These are phyloP conservation scores for Helleia helle DNA, from an alignment of 2,888 invertebrate species.

Conservation along the genomic window DNA sequence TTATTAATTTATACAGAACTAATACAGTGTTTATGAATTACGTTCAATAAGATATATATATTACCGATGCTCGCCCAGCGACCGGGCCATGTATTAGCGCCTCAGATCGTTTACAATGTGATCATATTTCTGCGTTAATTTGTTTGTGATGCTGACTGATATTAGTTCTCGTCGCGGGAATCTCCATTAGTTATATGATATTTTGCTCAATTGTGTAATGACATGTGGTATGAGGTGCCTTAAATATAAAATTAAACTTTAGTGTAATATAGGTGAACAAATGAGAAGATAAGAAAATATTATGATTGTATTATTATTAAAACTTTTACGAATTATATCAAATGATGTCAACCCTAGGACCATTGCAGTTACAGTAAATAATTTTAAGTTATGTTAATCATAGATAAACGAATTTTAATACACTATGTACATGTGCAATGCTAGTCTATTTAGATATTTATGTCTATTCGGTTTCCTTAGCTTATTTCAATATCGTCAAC, in stretches of 20 bases:
- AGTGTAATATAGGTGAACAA: not conserved
- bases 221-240: conserved; percentile 6
- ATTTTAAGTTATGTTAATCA: conserved; percentile 2
- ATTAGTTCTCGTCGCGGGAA: not conserved
- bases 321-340: not conserved
- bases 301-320: not conserved
- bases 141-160: not conserved
- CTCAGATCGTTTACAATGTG: not conserved
- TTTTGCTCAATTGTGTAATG: conserved; percentile 5
- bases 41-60: too few relatives aligned
- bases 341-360: too few relatives aligned
- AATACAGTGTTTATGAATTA: too few relatives aligned
- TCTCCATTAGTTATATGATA: not conserved
- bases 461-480: conserved; percentile 4
- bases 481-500: not conserved
- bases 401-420: not conserved
- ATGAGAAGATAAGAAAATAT: not conserved
- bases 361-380: not conserved
- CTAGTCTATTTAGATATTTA: conserved; percentile 13
- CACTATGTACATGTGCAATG: conserved; percentile 8
- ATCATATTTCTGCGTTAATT: not conserved
- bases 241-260: not conserved
- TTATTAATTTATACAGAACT: too few relatives aligned
- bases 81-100: too few relatives aligned
- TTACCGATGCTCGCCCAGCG: too few relatives aligned